Base-by-base conservation (phyloP, 2,888 invertebrate species). In the Alentia gelatinosa region DNA sequence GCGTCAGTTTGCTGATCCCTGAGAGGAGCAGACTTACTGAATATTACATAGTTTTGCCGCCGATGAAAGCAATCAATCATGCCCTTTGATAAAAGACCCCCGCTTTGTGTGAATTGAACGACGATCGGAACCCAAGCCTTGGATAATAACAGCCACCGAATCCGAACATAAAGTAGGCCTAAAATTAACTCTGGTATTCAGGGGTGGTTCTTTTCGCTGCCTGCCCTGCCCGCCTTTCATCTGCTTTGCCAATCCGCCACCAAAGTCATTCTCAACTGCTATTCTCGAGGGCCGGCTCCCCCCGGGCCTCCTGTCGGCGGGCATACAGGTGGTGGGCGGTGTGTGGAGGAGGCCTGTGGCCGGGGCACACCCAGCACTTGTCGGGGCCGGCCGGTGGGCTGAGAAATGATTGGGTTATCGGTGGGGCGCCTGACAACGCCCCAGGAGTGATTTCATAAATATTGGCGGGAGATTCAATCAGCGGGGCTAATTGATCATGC, bases 391-490 rank as follows among this genome's bases (percentile, higher is more conserved):
- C 30, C 30, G 30, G 30, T 68, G 68, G 68, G 68, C 68, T 3
- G n/a, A 26, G 26, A 26, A 68, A 68, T 68, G 68, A 68, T 68
- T 68, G 30, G 68, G 68, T 68, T 68, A 68, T 68, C 68, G 68
- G 68, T 4, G 30, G 68, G 1, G 33, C 68, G 68, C 33, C 68
- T 68, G 68, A 68, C 68, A 68, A 26, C n/a, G 30, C 30, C 68
- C 68, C n/a, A n/a, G 68, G 68, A 68, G 68, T 68, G 68, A 68
- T 68, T 68, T 30, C 68, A 68, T 68, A 68, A 68, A 68, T 68
- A 68, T 68, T 68, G 68, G n/a, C 68, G 23, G 68, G 68, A 68
- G 68, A 68, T 68, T 68, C 30, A 68, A 68, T 68, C 68, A 68
- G 26, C 68, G 12, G 68, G 68, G 68, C 68, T 68, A 68, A 68